Evolutionary conservation across 2,888 invertebrate species (phyloP).

Genomic region (Cetonia aurata): DNA sequence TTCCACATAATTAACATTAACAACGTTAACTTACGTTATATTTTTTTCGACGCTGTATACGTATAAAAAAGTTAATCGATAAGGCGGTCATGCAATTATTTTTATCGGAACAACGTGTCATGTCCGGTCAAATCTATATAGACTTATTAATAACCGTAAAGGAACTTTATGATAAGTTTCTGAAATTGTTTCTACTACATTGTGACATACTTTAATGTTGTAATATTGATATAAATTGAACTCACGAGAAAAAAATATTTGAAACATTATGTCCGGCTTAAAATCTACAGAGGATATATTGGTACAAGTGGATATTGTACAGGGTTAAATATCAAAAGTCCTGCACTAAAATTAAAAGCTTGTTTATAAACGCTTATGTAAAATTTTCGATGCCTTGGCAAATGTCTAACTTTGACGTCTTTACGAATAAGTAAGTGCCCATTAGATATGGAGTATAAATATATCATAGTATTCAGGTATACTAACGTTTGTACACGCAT

Average conservation of each 20-base stretch:
- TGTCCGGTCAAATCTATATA: not conserved
- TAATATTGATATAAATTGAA: not conserved
- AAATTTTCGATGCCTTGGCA: not conserved
- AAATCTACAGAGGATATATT: not conserved
- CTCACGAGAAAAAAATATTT: not conserved
- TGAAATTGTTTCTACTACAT: not conserved
- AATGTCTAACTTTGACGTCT: too few species aligned
- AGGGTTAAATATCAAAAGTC: not conserved
- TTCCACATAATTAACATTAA: too few species aligned
- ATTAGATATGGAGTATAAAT: too few species aligned
- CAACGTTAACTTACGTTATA: too few species aligned
- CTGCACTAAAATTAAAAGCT: not conserved
- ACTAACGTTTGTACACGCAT: too few species aligned
- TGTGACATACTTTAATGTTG: not conserved
- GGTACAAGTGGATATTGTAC: not conserved
- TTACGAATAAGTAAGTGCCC: too few species aligned
- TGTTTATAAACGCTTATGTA: not conserved
- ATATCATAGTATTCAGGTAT: too few species aligned
- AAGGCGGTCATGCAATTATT: not conserved
- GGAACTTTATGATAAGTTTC: constrained; percentile 2
- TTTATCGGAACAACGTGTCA: not conserved
- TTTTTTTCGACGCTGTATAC: too few species aligned
- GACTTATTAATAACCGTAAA: not conserved
- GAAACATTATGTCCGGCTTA: not conserved
- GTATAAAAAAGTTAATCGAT: not conserved